These are phyloP conservation scores for Neoarius graeffei DNA, from an alignment of 2,113 vertebrate species.

Conservation along the genomic window DNA sequence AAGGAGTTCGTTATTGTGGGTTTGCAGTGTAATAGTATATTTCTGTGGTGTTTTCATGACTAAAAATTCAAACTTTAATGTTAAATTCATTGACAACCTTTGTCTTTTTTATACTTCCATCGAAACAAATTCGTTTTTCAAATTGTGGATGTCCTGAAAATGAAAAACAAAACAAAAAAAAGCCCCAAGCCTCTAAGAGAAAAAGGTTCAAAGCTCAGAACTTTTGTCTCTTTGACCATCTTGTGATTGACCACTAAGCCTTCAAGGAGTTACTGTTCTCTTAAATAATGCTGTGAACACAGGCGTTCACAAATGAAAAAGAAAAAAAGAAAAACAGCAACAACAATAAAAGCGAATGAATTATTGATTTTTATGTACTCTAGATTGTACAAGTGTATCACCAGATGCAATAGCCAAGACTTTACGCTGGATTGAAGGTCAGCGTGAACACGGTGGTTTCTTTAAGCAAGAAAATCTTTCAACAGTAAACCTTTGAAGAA, in stretches of 20 bases:
- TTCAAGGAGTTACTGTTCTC: slow-evolving; percentile 21
- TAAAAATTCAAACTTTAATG: neutral
- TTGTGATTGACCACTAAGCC: slow-evolving; percentile 5
- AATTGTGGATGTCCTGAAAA: neutral
- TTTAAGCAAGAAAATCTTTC: neutral
- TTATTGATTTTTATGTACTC: slow-evolving; percentile 41
- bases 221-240: neutral
- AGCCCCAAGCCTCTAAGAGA: neutral
- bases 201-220: neutral
- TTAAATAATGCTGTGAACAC: slow-evolving; percentile 47
- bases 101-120: neutral
- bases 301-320: neutral
- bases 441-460: neutral
- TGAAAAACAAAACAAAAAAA: slow-evolving; percentile 1
- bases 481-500: neutral
- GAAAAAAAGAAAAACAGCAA: neutral
- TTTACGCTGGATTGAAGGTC: neutral
- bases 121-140: neutral
- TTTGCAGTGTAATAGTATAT: too few relatives aligned
- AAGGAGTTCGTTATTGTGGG: too few relatives aligned
- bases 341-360: neutral
- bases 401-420: neutral
- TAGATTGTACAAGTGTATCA: neutral
- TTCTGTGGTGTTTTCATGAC: neutral
- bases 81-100: neutral